Evolutionary conservation across 2,113 vertebrate genomes (phyloP).

Genomic region (Nesoenas mayeri): DNA sequence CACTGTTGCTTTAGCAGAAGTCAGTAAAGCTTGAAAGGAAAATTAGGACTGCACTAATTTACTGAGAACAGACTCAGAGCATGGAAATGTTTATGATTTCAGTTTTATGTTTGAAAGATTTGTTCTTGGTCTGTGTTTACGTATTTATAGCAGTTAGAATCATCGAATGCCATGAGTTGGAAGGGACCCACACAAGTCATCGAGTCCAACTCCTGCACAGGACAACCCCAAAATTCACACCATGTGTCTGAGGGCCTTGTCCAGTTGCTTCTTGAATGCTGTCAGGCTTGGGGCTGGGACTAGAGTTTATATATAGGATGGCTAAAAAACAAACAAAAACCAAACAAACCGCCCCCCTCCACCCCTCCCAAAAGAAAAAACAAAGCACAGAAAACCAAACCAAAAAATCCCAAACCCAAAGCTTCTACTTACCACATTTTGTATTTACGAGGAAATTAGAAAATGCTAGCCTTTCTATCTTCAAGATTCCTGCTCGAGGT

Average conservation of each 20-base stretch:
- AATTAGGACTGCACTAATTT: slow-evolving; percentile 29
- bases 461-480: not conserved
- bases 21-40: not conserved
- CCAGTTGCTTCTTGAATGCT: too few relatives aligned
- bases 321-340: not conserved
- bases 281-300: too few relatives aligned
- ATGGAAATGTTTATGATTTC: not conserved
- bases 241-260: too few relatives aligned
- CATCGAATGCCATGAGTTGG: too few relatives aligned
- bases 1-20: slow-evolving; percentile 53
- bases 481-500: not conserved
- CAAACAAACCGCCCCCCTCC: too few relatives aligned
- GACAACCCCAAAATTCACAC: too few relatives aligned
- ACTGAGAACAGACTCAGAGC: slow-evolving; percentile 51
- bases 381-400: too few relatives aligned
- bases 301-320: not conserved
- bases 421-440: not conserved
- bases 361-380: not conserved
- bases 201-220: too few relatives aligned
- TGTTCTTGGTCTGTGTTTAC: not conserved
- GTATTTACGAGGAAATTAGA: not conserved
- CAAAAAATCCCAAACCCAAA: not conserved
- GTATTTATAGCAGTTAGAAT: not conserved
- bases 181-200: too few relatives aligned
- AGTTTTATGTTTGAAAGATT: not conserved